phyloP scores from a whole-genome alignment of 1,140 invertebrate genomes.

The Prorops nasuta region DNA sequence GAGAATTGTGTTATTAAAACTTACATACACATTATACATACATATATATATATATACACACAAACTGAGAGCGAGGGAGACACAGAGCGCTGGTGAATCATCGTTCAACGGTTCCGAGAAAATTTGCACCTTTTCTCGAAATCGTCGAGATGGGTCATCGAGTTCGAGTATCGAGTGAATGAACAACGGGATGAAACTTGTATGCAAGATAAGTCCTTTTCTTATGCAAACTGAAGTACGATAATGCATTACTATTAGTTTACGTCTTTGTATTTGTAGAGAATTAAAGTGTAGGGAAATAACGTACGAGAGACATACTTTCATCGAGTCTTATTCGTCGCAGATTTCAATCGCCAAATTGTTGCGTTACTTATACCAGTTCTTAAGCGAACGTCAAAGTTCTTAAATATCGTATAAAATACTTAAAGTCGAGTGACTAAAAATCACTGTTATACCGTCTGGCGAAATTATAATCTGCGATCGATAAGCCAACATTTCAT shows the following conservation, averaged over 20 bases:
- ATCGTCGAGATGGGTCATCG: too few species aligned
- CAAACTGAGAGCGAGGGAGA: too few species aligned
- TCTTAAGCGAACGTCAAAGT: neutral
- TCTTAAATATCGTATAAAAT: neutral
- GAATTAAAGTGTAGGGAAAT: slow-evolving; percentile 30
- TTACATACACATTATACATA: too few species aligned
- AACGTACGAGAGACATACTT: slow-evolving; percentile 15
- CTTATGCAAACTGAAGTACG: slow-evolving; percentile 33
- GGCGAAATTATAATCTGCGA: too few species aligned
- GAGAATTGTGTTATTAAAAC: too few species aligned
- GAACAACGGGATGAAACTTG: slow-evolving; percentile 25
- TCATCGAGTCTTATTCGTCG: slow-evolving; percentile 35
- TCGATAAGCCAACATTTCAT: slow-evolving; percentile 31
- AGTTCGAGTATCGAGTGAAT: slow-evolving; percentile 35
- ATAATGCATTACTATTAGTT: slow-evolving; percentile 35
- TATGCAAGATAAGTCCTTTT: slow-evolving; percentile 32
- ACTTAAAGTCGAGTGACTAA: too few species aligned
- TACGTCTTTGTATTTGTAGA: slow-evolving; percentile 31
- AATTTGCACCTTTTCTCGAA: too few species aligned
- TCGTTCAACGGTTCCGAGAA: too few species aligned
- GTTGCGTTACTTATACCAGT: too few species aligned
- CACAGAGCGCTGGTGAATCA: too few species aligned
- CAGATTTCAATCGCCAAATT: slow-evolving; percentile 10
- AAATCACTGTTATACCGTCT: too few species aligned
- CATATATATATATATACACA: too few species aligned